These are phyloP conservation scores for Euborellia annulipes DNA, from an alignment of 1,140 invertebrate genomes.

Conservation along the genomic window DNA sequence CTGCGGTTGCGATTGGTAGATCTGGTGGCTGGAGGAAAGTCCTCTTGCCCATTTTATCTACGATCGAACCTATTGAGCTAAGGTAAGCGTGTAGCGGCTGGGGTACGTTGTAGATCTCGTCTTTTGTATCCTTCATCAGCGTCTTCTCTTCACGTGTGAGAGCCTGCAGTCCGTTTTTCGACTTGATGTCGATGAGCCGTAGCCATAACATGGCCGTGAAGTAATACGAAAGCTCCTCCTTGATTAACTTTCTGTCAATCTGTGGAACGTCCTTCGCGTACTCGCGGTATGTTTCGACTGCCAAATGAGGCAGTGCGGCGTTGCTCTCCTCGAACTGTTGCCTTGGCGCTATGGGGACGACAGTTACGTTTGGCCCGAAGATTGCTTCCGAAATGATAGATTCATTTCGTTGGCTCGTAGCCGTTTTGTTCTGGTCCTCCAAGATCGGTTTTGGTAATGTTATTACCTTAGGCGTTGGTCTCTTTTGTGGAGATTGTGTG, in stretches of 20 bases:
- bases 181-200: slow-evolving; percentile 4
- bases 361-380: background rate
- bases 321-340: background rate
- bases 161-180: slow-evolving; percentile 12
- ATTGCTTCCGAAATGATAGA: background rate
- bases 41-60: slow-evolving; percentile 17
- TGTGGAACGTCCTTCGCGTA: background rate
- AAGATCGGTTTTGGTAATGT: too few species aligned
- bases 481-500: too few species aligned
- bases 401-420: background rate
- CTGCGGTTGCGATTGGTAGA: slow-evolving; percentile 13
- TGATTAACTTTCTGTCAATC: background rate
- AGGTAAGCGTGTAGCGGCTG: slow-evolving; percentile 14
- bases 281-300: background rate
- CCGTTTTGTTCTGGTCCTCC: too few species aligned
- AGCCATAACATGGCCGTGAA: background rate
- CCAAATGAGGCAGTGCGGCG: background rate
- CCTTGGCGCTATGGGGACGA: background rate
- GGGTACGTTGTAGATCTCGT: slow-evolving; percentile 15
- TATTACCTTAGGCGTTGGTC: too few species aligned
- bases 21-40: slow-evolving; percentile 11
- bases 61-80: slow-evolving; percentile 13
- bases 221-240: slow-evolving; percentile 1
- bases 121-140: slow-evolving; percentile 10
- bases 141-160: slow-evolving; percentile 14